Conservation (phyloP, 1,140 invertebrate genomes). For the Lasioglossum albipes region DNA sequence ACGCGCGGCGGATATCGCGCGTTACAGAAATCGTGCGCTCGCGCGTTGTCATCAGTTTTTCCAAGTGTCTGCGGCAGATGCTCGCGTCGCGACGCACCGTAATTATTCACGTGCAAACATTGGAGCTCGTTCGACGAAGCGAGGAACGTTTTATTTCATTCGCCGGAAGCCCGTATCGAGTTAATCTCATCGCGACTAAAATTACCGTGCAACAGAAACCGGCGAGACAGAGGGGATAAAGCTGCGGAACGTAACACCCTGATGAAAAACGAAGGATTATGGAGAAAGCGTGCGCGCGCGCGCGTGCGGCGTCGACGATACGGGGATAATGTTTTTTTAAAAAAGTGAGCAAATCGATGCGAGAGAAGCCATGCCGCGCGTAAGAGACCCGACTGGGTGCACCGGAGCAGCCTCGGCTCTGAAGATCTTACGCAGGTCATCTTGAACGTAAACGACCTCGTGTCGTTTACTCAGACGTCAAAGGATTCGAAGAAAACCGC, state of each 20-base stretch:
- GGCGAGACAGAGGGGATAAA: background rate
- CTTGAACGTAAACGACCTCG: too few relatives aligned
- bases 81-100: constrained; percentile 27
- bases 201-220: background rate
- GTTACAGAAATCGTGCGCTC: background rate
- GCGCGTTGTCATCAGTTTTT: constrained; percentile 26
- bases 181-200: constrained; percentile 50
- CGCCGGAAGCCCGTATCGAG: constrained; percentile 24
- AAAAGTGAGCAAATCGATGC: too few relatives aligned
- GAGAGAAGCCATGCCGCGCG: too few relatives aligned
- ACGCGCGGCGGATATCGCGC: background rate
- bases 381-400: too few relatives aligned
- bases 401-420: too few relatives aligned
- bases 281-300: too few relatives aligned
- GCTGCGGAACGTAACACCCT: constrained; percentile 2
- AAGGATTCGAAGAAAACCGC: too few relatives aligned
- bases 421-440: too few relatives aligned
- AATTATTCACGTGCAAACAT: constrained; percentile 46
- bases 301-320: too few relatives aligned
- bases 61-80: constrained; percentile 12
- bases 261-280: too few relatives aligned
- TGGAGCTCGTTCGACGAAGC: constrained; percentile 15
- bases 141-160: constrained; percentile 34
- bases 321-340: too few relatives aligned
- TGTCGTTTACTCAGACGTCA: too few relatives aligned